Evolutionary conservation across 2,113 vertebrate species (phyloP).

Genomic region (Oncorhynchus keta): DNA sequence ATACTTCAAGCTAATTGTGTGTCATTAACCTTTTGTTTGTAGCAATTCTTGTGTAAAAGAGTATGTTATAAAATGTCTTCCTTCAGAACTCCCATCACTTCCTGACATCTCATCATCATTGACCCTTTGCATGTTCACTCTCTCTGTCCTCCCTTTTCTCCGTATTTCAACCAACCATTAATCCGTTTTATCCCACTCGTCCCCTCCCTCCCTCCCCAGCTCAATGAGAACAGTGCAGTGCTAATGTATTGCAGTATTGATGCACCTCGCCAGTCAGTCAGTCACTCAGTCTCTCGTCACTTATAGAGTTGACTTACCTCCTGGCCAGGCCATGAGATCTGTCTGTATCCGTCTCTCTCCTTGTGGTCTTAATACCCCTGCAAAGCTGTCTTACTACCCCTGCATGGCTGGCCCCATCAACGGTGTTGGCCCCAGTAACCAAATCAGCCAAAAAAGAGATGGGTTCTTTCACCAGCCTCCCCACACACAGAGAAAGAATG

Average conservation of each 20-base stretch:
- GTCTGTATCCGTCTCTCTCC: not conserved
- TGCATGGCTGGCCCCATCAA: not conserved
- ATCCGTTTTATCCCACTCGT: not conserved
- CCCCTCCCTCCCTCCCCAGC: not conserved
- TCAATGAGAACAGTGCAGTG: not conserved
- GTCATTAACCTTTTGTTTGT: too few relatives aligned
- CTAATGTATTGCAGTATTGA: conserved; percentile 14
- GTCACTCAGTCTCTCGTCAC: not conserved
- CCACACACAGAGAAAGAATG: not conserved
- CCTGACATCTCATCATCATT: not conserved
- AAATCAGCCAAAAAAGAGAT: not conserved
- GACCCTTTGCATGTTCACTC: not conserved
- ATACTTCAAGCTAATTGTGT: conserved; percentile 4
- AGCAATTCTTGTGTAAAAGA: too few relatives aligned
- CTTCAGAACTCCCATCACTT: conserved; percentile 13
- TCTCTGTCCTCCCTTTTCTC: not conserved
- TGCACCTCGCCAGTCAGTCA: not conserved
- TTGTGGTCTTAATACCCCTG: not conserved
- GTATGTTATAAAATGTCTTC: too few relatives aligned
- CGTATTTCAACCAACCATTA: not conserved
- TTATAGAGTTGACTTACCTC: not conserved
- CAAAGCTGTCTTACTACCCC: not conserved
- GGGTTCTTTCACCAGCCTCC: not conserved
- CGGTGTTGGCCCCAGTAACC: not conserved
- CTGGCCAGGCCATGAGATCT: not conserved